Evolutionary conservation across 1,140 invertebrate species (phyloP).

Genomic region (Zophobas atratus): DNA sequence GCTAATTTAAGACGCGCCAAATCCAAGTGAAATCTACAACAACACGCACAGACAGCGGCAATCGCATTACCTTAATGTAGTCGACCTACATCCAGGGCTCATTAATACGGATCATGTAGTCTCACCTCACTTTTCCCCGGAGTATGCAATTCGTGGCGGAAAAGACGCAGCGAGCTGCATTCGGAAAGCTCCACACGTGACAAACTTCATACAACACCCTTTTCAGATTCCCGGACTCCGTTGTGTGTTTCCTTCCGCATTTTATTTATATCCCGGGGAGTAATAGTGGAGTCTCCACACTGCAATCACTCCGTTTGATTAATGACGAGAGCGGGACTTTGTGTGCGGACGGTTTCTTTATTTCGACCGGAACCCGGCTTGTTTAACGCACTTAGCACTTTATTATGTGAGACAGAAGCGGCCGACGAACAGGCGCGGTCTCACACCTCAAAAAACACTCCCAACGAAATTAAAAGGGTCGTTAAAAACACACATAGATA

Average conservation of each 20-base stretch:
- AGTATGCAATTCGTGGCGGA: no score
- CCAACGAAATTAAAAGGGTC: conserved; percentile 22
- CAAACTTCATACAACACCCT: no score
- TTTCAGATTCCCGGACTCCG: background rate
- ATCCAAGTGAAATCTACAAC: no score
- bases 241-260: background rate
- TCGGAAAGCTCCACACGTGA: no score
- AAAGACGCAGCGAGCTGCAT: no score
- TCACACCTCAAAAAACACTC: conserved; percentile 22
- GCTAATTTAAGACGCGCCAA: no score
- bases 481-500: conserved; percentile 6
- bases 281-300: conserved; percentile 1
- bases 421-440: background rate
- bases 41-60: no score
- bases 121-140: no score
- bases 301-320: conserved; percentile 35
- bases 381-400: conserved; percentile 42
- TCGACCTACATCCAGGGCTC: no score
- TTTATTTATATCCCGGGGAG: conserved; percentile 12
- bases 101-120: no score
- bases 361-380: conserved; percentile 28
- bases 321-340: conserved; percentile 20
- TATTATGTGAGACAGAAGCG: conserved; percentile 18
- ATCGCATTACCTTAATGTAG: no score
- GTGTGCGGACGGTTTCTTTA: conserved; percentile 32